phyloP scores from a whole-genome alignment of 2,113 vertebrate species.

The Butorides virescens region DNA sequence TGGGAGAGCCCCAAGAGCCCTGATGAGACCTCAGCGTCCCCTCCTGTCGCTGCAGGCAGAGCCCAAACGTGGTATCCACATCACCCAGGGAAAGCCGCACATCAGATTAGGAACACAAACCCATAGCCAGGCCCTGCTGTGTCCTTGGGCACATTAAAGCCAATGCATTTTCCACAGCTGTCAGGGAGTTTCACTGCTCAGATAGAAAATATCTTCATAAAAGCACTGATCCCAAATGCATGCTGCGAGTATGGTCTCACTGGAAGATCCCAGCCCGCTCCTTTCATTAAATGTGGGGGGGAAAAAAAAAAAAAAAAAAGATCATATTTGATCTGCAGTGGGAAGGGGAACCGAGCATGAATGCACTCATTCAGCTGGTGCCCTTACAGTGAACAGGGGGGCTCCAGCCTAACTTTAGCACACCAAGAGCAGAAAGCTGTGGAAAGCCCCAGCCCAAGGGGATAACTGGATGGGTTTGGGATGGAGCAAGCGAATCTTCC shows the following conservation, averaged over 20 bases:
- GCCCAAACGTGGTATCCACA: rapidly evolving
- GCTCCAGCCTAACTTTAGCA: background rate
- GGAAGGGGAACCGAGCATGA: background rate
- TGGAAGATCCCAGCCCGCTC: background rate
- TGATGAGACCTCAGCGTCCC: background rate
- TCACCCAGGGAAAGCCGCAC: background rate
- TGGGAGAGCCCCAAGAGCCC: background rate
- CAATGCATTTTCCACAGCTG: background rate
- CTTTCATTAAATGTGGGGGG: background rate
- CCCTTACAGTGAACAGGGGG: background rate
- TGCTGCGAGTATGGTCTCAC: rapidly evolving
- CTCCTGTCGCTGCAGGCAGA: background rate
- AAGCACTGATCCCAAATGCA: background rate
- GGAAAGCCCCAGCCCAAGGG: background rate
- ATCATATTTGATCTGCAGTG: background rate
- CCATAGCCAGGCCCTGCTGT: background rate
- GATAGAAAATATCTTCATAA: background rate
- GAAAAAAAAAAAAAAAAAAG: rapidly evolving
- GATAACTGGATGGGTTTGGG: background rate
- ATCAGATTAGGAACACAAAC: background rate
- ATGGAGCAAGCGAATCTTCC: background rate
- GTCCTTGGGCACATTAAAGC: background rate
- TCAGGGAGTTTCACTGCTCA: background rate
- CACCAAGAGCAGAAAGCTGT: background rate
- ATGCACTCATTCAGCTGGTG: background rate